phyloP scores from a whole-genome alignment of 2,113 vertebrate species.

The Climacteris rufus region DNA sequence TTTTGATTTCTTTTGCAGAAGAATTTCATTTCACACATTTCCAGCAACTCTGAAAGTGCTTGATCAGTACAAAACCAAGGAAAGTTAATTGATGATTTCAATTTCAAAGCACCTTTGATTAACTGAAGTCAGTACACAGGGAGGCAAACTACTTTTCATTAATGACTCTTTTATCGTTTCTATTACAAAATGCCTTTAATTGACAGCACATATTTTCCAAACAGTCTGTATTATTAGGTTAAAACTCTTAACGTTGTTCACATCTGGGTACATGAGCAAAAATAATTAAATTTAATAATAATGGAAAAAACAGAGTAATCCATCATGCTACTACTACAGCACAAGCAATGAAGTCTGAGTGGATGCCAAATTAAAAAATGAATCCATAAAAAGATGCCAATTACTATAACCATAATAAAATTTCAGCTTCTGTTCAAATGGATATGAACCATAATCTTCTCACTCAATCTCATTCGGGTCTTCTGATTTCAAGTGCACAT shows the following conservation, averaged over 20 bases:
- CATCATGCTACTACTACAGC: slow-evolving; percentile 44
- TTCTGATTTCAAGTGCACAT: neutral
- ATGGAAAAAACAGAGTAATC: slow-evolving; percentile 65
- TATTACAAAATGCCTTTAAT: slow-evolving; percentile 67
- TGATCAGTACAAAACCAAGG: slow-evolving; percentile 47
- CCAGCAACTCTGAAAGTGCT: slow-evolving; percentile 9
- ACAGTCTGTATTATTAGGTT: slow-evolving; percentile 69
- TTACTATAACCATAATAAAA: slow-evolving; percentile 55
- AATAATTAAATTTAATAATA: slow-evolving; percentile 76
- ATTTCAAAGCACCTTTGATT: slow-evolving; percentile 73
- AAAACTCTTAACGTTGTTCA: slow-evolving; percentile 54
- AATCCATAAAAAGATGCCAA: slow-evolving; percentile 66
- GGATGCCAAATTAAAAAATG: slow-evolving; percentile 53
- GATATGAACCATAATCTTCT: neutral
- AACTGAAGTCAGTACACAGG: slow-evolving; percentile 49
- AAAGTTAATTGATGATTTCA: slow-evolving; percentile 71
- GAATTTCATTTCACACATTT: slow-evolving; percentile 51
- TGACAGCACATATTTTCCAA: slow-evolving; percentile 69
- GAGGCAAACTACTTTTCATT: slow-evolving; percentile 59
- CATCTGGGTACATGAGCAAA: slow-evolving; percentile 63
- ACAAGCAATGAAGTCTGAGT: slow-evolving; percentile 7
- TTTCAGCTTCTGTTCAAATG: slow-evolving; percentile 11
- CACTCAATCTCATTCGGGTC: neutral
- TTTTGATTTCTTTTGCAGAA: neutral
- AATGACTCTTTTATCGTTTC: slow-evolving; percentile 69